Evolutionary conservation across 2,113 vertebrate genomes (phyloP), one percentile per base, ranked within the genome.

Genomic region (Ciconia stormi): DNA sequence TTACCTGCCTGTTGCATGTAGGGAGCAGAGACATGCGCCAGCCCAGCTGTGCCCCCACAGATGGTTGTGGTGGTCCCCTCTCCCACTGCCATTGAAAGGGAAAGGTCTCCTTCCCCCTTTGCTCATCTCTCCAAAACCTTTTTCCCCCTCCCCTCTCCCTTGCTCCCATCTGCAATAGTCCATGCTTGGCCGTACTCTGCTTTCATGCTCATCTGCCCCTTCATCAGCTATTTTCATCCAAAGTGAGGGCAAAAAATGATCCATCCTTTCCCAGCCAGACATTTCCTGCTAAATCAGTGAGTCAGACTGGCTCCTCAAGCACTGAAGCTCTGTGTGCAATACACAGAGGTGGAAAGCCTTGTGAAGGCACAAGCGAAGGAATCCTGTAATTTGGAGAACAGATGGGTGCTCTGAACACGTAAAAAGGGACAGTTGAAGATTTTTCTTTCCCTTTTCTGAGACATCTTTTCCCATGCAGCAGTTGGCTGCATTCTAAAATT

Each of bases 11-110:
- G 22, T 83, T 21, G 44, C 36, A n/a, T 4, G 1, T 3, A 5
- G 56, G 21, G 14, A 90, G 29, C 61, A 71, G 65, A 74, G 20
- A 19, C 21, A 20, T 0, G 1, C 2, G 1, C 5, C n/a, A 58
- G 44, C 63, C 40, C 63, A 69, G 27, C 40, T 90, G 23, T 36
- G 42, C 62, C 42, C 62, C 34, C 47, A n/a, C 13, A 22, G 13
- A 16, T 18, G 30, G 27, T 56, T 66, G 29, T 26, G 34, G 30
- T 32, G 11, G 18, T 34, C 18, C 10, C 29, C 21, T 71, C 25
- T 92, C 22, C 26, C 12, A 17, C 22, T 49, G 42, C 34, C 49
- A 7, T 3, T 36, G 34, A 58, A 61, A 70, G 10, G 29, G 8
- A 29, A 50, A 94, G 27, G 25, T 70, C 32, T 58, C 17, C 47